phyloP scores from a whole-genome alignment of 2,113 vertebrate species.

The Aramus guarauna region DNA sequence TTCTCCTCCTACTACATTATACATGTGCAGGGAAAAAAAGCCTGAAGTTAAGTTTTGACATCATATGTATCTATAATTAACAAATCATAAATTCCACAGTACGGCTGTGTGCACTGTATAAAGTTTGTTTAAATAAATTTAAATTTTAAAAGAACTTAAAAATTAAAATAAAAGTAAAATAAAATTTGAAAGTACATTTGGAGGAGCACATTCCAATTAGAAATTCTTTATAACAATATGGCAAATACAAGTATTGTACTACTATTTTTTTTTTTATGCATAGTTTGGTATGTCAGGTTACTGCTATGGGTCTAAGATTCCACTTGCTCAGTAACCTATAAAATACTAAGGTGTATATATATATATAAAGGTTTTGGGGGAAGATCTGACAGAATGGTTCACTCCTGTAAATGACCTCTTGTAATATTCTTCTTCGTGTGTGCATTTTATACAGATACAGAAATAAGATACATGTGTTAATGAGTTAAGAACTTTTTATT shows the following conservation, averaged over 20 bases:
- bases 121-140: not conserved
- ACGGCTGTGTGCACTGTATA: not conserved
- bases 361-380: not conserved
- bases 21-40: not conserved
- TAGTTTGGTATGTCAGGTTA: not conserved
- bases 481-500: constrained; percentile 58
- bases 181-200: not conserved
- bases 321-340: not conserved
- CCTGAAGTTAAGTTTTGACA: not conserved
- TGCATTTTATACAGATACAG: constrained; percentile 42
- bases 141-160: not conserved
- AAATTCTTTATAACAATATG: not conserved
- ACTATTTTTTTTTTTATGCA: not conserved
- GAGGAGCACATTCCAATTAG: not conserved
- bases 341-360: not conserved
- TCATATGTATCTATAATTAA: not conserved
- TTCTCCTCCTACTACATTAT: not conserved
- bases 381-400: constrained; percentile 32
- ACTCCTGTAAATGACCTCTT: constrained; percentile 9
- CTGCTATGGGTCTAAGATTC: not conserved
- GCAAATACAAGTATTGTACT: not conserved
- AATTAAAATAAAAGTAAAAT: not conserved
- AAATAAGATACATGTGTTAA: constrained; percentile 59
- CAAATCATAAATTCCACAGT: not conserved
- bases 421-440: constrained; percentile 7